phyloP scores from a whole-genome alignment of 2,797 vertebrate genomes.

The Carapus acus region DNA sequence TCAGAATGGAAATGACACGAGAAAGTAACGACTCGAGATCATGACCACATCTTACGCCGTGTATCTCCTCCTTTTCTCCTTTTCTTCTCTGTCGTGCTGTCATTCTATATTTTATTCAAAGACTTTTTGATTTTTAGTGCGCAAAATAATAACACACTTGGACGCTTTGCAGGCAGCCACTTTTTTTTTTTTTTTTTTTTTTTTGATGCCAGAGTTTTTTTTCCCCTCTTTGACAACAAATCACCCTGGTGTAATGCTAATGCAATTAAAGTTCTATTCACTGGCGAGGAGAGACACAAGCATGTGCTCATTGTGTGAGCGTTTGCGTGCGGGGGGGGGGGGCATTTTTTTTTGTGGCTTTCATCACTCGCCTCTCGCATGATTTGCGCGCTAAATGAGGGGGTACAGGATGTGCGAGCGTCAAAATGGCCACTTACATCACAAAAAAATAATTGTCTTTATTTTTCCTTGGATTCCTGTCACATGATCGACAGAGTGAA shows the following conservation, averaged over 20 bases:
- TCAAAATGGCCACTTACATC: constrained; percentile 46
- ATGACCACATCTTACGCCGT: constrained; percentile 22
- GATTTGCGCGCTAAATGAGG: constrained; percentile 39
- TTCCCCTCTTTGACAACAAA: constrained; percentile 53
- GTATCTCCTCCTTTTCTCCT: constrained; percentile 36
- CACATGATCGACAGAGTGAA: constrained; percentile 14
- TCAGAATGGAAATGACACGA: constrained; percentile 18
- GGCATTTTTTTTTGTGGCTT: constrained; percentile 26
- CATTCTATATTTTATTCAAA: constrained; percentile 30
- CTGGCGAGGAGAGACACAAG: constrained; percentile 14
- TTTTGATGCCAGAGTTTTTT: constrained; percentile 45
- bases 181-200: too few species aligned
- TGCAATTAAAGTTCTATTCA: constrained; percentile 72
- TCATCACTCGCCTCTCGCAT: constrained; percentile 30
- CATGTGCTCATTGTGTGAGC: background rate
- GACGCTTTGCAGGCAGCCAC: constrained; percentile 33
- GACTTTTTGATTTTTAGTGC: constrained; percentile 42
- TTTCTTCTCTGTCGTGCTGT: constrained; percentile 30
- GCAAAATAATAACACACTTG: constrained; percentile 55
- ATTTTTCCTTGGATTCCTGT: constrained; percentile 30
- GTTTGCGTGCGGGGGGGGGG: background rate
- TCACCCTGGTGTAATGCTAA: constrained; percentile 66
- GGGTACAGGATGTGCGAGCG: constrained; percentile 31
- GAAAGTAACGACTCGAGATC: constrained; percentile 18
- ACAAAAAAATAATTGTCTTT: constrained; percentile 9